Evolutionary conservation across 2,113 vertebrate species (phyloP).

Genomic region (Verasper variegatus): DNA sequence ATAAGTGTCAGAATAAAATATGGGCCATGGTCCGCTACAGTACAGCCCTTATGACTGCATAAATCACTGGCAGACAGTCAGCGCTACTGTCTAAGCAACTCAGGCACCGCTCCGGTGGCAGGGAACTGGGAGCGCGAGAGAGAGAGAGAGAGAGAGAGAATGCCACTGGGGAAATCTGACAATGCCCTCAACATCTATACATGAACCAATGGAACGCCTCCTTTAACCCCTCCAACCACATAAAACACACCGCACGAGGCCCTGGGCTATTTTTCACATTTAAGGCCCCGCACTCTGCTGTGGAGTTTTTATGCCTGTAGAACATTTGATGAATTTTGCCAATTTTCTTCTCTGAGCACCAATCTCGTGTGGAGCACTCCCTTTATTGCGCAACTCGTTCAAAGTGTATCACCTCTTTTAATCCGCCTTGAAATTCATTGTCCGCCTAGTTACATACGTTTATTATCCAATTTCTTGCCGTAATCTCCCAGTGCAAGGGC

Average conservation of each 20-base stretch:
- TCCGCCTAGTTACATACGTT: constrained; percentile 56
- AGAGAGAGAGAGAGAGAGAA: constrained; percentile 69
- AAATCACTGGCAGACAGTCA: constrained; percentile 84
- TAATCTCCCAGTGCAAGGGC: constrained; percentile 43
- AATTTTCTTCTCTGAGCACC: constrained; percentile 74
- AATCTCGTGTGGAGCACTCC: constrained; percentile 58
- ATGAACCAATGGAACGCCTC: constrained; percentile 69
- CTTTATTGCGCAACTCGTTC: constrained; percentile 61
- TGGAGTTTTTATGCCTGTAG: constrained; percentile 61
- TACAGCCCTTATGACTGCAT: constrained; percentile 83
- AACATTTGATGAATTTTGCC: constrained; percentile 78
- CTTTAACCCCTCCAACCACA: constrained; percentile 80
- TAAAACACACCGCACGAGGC: constrained; percentile 73
- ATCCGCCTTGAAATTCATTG: constrained; percentile 53
- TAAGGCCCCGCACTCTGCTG: constrained; percentile 60
- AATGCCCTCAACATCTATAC: constrained; percentile 76
- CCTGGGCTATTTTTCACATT: constrained; percentile 76
- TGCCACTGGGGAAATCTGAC: constrained; percentile 87
- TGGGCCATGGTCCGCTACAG: constrained; percentile 76
- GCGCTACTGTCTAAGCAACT: constrained; percentile 77
- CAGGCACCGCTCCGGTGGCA: constrained; percentile 77
- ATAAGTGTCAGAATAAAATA: constrained; percentile 86
- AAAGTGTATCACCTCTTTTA: constrained; percentile 53
- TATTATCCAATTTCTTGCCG: constrained; percentile 52
- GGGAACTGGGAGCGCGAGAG: constrained; percentile 76